A percentile compares a stretch with the other conserved stretches of the same genome.
These are phyloP conservation scores for Baccha elongata DNA, from an alignment of 2,888 invertebrate species.

Conservation along the genomic window DNA sequence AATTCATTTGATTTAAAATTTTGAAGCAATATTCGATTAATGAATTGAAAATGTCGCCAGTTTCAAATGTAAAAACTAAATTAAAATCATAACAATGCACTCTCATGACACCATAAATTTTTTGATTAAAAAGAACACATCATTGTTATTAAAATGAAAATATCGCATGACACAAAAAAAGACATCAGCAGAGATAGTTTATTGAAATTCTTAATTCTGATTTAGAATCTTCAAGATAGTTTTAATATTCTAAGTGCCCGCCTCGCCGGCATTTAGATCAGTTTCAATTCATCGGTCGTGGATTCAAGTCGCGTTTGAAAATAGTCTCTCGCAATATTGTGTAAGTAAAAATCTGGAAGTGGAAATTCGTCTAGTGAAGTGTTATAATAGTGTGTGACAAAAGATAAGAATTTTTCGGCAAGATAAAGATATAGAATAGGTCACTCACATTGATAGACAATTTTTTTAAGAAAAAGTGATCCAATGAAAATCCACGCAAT, in stretches of 20 bases:
- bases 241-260: constrained; percentile 1
- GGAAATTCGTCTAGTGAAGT: constrained; percentile 1
- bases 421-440: not conserved
- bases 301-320: constrained; percentile 50
- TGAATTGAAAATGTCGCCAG: too few relatives aligned
- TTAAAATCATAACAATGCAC: not conserved
- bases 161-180: constrained; percentile 9
- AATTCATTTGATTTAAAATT: too few relatives aligned
- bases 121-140: not conserved
- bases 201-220: constrained; percentile 23
- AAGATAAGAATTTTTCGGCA: constrained; percentile 23
- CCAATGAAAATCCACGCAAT: not conserved
- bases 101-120: not conserved
- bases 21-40: too few relatives aligned
- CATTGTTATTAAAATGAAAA: not conserved
- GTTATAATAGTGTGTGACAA: constrained; percentile 2
- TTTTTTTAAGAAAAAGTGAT: not conserved
- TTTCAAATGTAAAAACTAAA: too few relatives aligned
- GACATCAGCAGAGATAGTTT: constrained; percentile 53
- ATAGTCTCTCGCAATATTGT: constrained; percentile 44
- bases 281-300: constrained; percentile 67
- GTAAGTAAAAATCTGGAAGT: constrained; percentile 47
- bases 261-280: constrained; percentile 46
- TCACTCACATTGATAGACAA: not conserved
- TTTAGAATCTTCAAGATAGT: constrained; percentile 39